phyloP scores from a whole-genome alignment of 2,797 vertebrate species.

The Enteromius mattozi region DNA sequence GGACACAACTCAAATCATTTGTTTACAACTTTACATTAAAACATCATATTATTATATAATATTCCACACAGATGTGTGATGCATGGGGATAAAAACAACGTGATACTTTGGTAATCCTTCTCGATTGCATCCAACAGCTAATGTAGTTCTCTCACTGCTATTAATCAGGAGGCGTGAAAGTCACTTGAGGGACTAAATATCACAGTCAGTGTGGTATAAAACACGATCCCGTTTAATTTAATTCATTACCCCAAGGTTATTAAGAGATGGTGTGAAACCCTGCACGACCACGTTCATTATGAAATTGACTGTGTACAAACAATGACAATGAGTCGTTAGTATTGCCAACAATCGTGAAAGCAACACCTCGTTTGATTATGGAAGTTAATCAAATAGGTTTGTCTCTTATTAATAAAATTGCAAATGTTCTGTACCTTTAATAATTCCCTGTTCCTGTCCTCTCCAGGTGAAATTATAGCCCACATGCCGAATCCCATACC shows the following conservation, averaged over 20 bases:
- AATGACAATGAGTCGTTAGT: not conserved
- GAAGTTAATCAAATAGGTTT: not conserved
- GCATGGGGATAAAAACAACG: not conserved
- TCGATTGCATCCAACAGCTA: not conserved
- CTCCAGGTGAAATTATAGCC: constrained; percentile 62
- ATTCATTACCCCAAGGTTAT: not conserved
- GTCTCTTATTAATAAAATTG: not conserved
- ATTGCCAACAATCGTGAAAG: not conserved
- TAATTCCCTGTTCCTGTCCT: constrained; percentile 62
- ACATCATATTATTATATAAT: not conserved
- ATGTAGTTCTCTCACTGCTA: not conserved
- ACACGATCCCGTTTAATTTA: not conserved
- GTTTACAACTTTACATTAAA: not conserved
- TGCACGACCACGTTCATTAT: not conserved
- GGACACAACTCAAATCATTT: not conserved
- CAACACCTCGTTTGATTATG: not conserved
- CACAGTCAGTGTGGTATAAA: not conserved
- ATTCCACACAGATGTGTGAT: not conserved
- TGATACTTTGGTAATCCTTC: not conserved
- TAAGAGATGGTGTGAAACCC: not conserved
- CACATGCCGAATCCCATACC: constrained; percentile 65
- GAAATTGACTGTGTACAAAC: constrained; percentile 13
- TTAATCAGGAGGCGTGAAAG: not conserved
- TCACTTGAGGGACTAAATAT: not conserved
- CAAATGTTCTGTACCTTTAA: constrained; percentile 65